Evolutionary conservation across 2,888 invertebrate species (phyloP).

Genomic region (Xestia ashworthii): DNA sequence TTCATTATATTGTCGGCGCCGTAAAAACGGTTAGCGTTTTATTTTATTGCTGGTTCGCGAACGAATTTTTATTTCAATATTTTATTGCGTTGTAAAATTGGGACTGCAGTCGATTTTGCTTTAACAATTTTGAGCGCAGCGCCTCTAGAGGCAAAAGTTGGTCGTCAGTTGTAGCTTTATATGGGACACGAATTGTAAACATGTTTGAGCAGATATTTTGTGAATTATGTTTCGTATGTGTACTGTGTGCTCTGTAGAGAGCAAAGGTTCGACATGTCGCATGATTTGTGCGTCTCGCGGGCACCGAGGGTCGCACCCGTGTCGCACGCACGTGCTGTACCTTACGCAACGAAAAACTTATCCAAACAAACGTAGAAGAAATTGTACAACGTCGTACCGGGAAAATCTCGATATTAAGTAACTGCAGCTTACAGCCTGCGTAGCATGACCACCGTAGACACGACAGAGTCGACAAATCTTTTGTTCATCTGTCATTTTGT

Average conservation of each 20-base stretch:
- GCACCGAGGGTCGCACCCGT: slow-evolving; percentile 77
- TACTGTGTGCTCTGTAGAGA: slow-evolving; percentile 27
- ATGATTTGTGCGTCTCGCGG: slow-evolving; percentile 87
- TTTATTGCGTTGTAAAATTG: slow-evolving; percentile 88
- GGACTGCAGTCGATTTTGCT: slow-evolving; percentile 77
- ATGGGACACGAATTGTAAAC: slow-evolving; percentile 35
- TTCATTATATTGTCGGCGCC: slow-evolving; percentile 90
- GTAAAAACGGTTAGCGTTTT: slow-evolving; percentile 90
- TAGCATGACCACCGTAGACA: no score
- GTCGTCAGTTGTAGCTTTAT: slow-evolving; percentile 50
- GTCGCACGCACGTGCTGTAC: slow-evolving; percentile 82
- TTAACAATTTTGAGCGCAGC: slow-evolving; percentile 77
- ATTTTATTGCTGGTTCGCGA: slow-evolving; percentile 87
- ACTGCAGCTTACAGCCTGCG: slow-evolving; percentile 31
- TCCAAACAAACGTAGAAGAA: slow-evolving; percentile 38
- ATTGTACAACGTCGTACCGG: slow-evolving; percentile 26
- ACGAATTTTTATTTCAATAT: slow-evolving; percentile 89
- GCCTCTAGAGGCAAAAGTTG: slow-evolving; percentile 69
- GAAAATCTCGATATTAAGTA: slow-evolving; percentile 30
- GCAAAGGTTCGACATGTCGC: slow-evolving; percentile 75
- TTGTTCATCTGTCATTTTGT: no score
- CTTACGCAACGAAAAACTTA: slow-evolving; percentile 66
- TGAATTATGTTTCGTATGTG: slow-evolving; percentile 27
- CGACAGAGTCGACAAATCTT: no score
- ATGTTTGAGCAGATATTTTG: slow-evolving; percentile 30